Conservation (phyloP, 2,888 invertebrate genomes). For the Thymelicus acteon region DNA sequence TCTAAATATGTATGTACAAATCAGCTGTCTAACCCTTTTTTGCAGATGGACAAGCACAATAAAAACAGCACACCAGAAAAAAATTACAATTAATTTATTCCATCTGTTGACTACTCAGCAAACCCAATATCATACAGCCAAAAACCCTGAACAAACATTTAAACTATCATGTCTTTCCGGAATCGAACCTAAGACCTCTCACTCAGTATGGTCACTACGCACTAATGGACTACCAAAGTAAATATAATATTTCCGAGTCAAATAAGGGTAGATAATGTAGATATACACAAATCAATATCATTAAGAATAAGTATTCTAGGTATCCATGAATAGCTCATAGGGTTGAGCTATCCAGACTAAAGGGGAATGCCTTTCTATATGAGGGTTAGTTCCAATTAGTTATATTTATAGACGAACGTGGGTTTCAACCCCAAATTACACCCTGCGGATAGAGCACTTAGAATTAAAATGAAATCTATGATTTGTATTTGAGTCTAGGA, state of each 20-base stretch:
- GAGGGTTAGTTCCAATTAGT: slow-evolving; percentile 27
- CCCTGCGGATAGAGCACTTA: slow-evolving; percentile 19
- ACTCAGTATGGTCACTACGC: no score
- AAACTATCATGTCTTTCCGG: neutral
- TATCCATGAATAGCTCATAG: slow-evolving; percentile 1
- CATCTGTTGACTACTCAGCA: no score
- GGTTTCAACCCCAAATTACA: slow-evolving; percentile 27
- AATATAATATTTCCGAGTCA: neutral
- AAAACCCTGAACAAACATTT: no score
- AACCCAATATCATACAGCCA: no score
- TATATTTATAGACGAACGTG: slow-evolving; percentile 31
- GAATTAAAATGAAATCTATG: slow-evolving; percentile 28
- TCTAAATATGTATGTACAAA: no score
- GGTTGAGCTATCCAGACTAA: slow-evolving; percentile 6
- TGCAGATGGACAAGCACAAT: no score
- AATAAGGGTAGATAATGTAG: neutral
- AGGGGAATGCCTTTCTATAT: slow-evolving; percentile 13
- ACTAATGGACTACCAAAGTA: no score
- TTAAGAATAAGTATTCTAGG: neutral
- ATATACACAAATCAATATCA: neutral
- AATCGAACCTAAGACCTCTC: neutral
- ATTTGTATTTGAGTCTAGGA: slow-evolving; percentile 11
- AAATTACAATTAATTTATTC: no score
- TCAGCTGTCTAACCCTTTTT: no score
- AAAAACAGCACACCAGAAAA: no score